These are phyloP conservation scores for Setophaga petechia DNA, from an alignment of 2,113 vertebrate genomes.

Conservation along the genomic window DNA sequence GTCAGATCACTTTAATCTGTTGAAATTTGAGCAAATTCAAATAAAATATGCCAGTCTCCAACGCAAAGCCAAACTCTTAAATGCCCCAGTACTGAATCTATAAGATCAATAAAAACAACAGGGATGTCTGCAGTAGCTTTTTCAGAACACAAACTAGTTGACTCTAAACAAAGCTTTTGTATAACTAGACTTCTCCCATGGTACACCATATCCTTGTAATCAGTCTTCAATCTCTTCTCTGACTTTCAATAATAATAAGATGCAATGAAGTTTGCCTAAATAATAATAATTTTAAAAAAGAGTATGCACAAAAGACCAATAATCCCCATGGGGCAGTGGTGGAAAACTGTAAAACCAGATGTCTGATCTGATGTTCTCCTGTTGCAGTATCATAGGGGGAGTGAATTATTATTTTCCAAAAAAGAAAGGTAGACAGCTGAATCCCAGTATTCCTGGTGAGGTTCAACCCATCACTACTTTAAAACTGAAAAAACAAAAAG, in stretches of 20 bases:
- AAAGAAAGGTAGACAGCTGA: neutral
- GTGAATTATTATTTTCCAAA: neutral
- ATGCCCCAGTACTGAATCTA: conserved; percentile 18
- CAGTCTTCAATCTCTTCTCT: conserved; percentile 29
- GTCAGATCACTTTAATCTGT: conserved; percentile 24
- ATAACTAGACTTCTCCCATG: neutral
- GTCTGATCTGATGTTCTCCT: neutral
- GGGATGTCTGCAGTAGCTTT: neutral
- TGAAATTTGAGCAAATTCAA: conserved; percentile 22
- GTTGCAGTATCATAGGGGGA: neutral
- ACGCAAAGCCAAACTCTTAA: conserved; percentile 27
- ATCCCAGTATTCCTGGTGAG: neutral
- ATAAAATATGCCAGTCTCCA: conserved; percentile 10
- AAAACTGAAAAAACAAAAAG: neutral
- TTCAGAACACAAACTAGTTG: neutral
- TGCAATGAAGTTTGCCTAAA: neutral
- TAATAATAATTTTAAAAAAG: neutral
- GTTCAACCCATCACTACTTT: neutral
- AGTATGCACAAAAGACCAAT: neutral
- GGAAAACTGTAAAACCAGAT: neutral
- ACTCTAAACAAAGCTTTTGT: conserved; percentile 25
- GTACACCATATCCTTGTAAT: neutral
- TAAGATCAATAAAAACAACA: conserved; percentile 38
- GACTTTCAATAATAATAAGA: conserved; percentile 22
- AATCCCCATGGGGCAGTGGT: neutral